Evolutionary conservation across 2,113 vertebrate genomes (phyloP), one percentile per base, ranked within the genome.

Genomic region (Pseudopodoces humilis): DNA sequence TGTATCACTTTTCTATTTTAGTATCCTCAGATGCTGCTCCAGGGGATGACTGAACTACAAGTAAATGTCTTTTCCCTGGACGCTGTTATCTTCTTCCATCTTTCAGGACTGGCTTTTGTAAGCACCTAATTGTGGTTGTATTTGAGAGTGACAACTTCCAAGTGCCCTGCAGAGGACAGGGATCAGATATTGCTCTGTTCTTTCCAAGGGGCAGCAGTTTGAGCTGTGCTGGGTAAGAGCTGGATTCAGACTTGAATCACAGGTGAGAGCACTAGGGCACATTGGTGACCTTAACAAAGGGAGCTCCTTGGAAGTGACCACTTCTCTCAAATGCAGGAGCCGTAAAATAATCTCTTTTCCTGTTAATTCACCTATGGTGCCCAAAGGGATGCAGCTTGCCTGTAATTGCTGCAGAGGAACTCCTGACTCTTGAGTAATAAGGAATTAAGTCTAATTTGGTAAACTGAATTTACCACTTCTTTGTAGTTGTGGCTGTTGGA

Each of bases 401-500:
- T 91, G 2, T 88, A 85, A 89, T 86, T 96, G 64, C 52, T 53
- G 3, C 8, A 8, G 65, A 96, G 60, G 83, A 90, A 76, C 92
- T 92, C 41, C 41, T 92, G 60, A 33, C 41, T 95, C 59, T 85
- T 72, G 56, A 78, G 76, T 94, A 93, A 75, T 88, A 86, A 94
- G 44, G 79, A 95, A 90, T 95, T 92, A 95, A 86, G 79, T 75
- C 64, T 95, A 79, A 94, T 93, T 95, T 88, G 72, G 92, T 92
- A 60, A 92, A 79, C 72, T 92, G 72, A 92, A 83, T 90, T 94
- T 93, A 88, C 89, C 81, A 85, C 78, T 87, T 86, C 90, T 95
- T 90, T 93, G 92, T 90, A 86, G 56, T 86, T 83, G 88, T 90
- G 79, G 62, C 77, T 20, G 2, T 56, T 95, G 74, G 49, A 83